Base-by-base conservation (phyloP, 2,888 invertebrate species). In the Acronicta alni region DNA sequence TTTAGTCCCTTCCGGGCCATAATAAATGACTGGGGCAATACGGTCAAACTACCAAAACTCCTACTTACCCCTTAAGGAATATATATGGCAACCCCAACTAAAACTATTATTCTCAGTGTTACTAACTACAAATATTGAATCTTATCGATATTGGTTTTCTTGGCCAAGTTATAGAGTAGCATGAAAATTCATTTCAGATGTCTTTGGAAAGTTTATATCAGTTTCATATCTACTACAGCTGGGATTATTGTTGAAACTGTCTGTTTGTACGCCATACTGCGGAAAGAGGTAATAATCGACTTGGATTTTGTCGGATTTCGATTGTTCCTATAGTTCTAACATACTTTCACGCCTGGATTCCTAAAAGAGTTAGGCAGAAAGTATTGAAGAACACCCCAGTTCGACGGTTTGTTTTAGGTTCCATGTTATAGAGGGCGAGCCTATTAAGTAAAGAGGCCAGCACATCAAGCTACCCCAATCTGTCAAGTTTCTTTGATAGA, bases 101-200 rank as follows among this genome's bases (percentile, higher is more conserved):
- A 72, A 67, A 61, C 73, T 73, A 71, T 75, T 65, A 75, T 79
- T 72, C 63, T 70, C 77, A 81, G 80, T 82, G 77, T 80, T 72
- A 77, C 67, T 75, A 77, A 80, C 78, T 79, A 81, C 83, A 84
- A 86, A 86, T 85, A 87, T 84, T 85, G 81, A 79, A 79, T 77
- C 79, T 79, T 76, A 70, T 75, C 80, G 79, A 82, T 86, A 85
- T 87, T 87, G 83, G 77, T 79, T 80, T 77, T 76, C 75, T 76
- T 78, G 64, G 59, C 51, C 26, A 68, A 73, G 64, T 77, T 73
- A 70, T 77, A 58, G 51, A 43, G 48, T 48, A 48, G 55, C 55
- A 72, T 75, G 74, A 74, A 77, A 76, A 76, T 72, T 77, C 74
- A 74, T 76, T 66, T 69, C 64, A 58, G 67, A 77, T 68, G 71